A percentile compares a stretch with the other conserved stretches of the same genome.
Conservation (phyloP, 1,140 invertebrate genomes). For the Brachionus sp. region DNA sequence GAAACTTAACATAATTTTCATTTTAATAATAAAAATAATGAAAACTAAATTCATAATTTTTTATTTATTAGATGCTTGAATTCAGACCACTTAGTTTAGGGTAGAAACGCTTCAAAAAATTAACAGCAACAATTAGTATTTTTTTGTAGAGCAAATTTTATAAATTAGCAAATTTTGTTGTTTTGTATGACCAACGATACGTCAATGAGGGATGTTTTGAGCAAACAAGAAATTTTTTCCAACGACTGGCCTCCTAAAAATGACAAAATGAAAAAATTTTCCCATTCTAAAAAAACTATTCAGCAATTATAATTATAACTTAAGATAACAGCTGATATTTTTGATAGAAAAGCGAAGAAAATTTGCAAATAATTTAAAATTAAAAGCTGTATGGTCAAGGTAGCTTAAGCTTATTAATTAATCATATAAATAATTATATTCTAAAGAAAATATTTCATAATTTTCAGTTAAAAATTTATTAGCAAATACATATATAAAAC, state of each 20-base stretch:
- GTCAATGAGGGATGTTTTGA: background rate
- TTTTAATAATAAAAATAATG: background rate
- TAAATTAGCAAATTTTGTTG: background rate
- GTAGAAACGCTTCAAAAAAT: background rate
- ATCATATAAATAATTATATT: too few species aligned
- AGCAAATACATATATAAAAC: background rate
- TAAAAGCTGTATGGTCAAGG: background rate
- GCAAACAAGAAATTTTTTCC: too few species aligned
- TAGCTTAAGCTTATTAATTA: too few species aligned
- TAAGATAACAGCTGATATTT: background rate
- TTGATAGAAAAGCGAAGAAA: too few species aligned
- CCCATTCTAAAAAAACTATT: too few species aligned
- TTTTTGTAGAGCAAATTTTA: background rate
- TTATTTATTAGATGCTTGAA: background rate
- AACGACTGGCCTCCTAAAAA: too few species aligned
- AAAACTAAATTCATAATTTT: background rate
- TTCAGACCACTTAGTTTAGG: background rate
- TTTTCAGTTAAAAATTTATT: background rate
- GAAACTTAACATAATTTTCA: background rate
- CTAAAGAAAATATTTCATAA: too few species aligned
- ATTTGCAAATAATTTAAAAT: too few species aligned
- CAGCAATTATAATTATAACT: background rate
- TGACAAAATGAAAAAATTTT: too few species aligned
- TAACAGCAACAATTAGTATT: background rate
- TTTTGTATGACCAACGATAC: background rate